These are phyloP conservation scores for Mesitornis unicolor DNA, from an alignment of 2,113 vertebrate genomes.

Conservation along the genomic window DNA sequence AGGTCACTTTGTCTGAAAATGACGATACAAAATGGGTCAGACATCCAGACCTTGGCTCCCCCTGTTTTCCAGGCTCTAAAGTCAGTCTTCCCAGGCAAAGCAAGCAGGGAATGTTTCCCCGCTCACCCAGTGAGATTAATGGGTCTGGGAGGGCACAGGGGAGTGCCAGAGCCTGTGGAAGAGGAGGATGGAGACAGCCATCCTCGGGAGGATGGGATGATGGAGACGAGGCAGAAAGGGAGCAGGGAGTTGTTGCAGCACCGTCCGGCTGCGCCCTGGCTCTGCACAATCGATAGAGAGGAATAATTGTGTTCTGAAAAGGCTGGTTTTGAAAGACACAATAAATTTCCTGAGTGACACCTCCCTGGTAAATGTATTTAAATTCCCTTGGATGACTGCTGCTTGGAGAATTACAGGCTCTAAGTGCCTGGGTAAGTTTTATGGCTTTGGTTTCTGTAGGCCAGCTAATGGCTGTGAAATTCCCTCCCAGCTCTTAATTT, in stretches of 20 bases:
- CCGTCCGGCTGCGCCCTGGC: not conserved
- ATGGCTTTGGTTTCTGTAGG: not conserved
- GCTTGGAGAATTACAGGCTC: not conserved
- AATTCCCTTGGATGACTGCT: not conserved
- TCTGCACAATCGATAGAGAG: not conserved
- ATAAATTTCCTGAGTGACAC: conserved; percentile 1
- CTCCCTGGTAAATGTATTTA: not conserved
- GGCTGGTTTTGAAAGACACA: not conserved
- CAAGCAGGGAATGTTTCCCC: not conserved
- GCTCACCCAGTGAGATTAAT: not conserved
- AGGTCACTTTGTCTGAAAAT: conserved; percentile 14
- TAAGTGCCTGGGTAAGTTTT: not conserved
- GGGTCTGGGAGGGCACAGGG: not conserved
- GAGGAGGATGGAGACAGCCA: not conserved
- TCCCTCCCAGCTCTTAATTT: not conserved
- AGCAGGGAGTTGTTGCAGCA: not conserved
- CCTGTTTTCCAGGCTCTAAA: not conserved
- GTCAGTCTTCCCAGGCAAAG: not conserved
- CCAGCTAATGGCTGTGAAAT: conserved; percentile 23
- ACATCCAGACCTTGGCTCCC: not conserved
- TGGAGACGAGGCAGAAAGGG: not conserved
- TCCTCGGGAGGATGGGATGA: fast-evolving
- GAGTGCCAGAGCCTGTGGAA: not conserved
- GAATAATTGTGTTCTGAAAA: not conserved
- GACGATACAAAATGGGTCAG: not conserved